These are phyloP conservation scores for Hypocryptadius cinnamomeus DNA, from an alignment of 2,113 vertebrate species.

Conservation along the genomic window DNA sequence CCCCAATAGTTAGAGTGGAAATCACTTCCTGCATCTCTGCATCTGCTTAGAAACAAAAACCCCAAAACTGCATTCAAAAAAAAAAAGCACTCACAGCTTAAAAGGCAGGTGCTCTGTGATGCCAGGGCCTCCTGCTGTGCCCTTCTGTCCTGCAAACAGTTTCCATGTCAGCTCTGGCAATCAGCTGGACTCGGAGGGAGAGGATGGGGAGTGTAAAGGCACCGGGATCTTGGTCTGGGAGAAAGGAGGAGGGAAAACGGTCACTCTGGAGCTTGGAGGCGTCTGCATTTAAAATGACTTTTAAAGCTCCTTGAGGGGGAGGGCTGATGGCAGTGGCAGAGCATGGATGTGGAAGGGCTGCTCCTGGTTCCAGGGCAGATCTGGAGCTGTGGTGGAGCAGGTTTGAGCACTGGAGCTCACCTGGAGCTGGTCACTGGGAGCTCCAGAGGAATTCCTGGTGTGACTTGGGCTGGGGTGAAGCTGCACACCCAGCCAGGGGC, in stretches of 20 bases:
- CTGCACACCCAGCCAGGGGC: not conserved
- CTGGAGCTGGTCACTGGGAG: accelerated
- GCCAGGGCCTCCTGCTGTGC: not conserved
- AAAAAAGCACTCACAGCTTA: not conserved
- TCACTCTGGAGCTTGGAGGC: not conserved
- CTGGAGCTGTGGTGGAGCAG: not conserved
- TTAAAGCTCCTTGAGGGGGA: not conserved
- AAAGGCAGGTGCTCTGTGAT: not conserved
- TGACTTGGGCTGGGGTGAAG: not conserved
- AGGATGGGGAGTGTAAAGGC: not conserved
- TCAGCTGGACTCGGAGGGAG: not conserved
- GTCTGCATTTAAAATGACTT: not conserved
- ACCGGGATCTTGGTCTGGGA: not conserved
- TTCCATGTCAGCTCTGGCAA: not conserved
- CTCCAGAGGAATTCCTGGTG: not conserved
- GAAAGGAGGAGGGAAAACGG: not conserved
- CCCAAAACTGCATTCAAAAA: not conserved
- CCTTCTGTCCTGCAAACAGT: not conserved
- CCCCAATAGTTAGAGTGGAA: not conserved
- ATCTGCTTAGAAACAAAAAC: not conserved
- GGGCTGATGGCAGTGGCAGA: not conserved
- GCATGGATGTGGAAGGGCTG: not conserved
- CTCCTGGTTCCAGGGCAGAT: not conserved
- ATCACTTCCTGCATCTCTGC: not conserved
- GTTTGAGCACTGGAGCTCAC: accelerated